A percentile compares a stretch with the other conserved stretches of the same genome.
phyloP scores from a whole-genome alignment of 1,140 invertebrate genomes.

The Arctopsyche grandis region DNA sequence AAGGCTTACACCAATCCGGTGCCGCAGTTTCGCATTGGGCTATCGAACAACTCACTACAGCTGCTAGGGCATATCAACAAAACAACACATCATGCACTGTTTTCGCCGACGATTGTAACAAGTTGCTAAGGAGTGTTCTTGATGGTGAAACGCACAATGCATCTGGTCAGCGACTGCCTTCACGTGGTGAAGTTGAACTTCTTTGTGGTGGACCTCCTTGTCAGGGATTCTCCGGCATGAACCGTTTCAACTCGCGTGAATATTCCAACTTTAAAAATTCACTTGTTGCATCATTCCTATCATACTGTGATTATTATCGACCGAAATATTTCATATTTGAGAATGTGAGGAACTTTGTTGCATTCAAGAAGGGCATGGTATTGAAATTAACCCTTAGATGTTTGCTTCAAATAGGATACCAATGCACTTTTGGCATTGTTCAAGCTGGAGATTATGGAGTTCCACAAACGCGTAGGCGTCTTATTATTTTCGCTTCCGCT shows the following conservation, averaged over 20 bases:
- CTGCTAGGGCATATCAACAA: constrained; percentile 81
- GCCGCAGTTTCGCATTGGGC: constrained; percentile 81
- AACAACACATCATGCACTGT: constrained; percentile 82
- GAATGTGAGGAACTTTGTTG: constrained; percentile 89
- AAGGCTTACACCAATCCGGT: constrained; percentile 78
- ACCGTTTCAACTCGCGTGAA: constrained; percentile 87
- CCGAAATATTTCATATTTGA: constrained; percentile 88
- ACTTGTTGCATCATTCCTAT: constrained; percentile 84
- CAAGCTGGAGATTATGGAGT: constrained; percentile 90
- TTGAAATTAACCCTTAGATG: constrained; percentile 83
- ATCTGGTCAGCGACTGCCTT: constrained; percentile 73
- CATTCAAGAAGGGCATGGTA: constrained; percentile 82
- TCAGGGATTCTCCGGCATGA: constrained; percentile 92
- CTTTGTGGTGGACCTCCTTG: constrained; percentile 91
- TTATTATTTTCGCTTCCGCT: constrained; percentile 86
- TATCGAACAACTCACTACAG: constrained; percentile 81
- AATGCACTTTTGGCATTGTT: constrained; percentile 86
- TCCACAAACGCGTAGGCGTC: constrained; percentile 81
- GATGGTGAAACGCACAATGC: constrained; percentile 63
- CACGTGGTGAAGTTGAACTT: constrained; percentile 84
- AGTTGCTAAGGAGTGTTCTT: constrained; percentile 74
- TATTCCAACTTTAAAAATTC: constrained; percentile 92
- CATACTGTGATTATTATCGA: constrained; percentile 88
- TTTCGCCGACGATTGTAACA: constrained; percentile 86
- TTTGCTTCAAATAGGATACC: constrained; percentile 86